Evolutionary conservation across 2,888 invertebrate species (phyloP).

Genomic region (Macrosoma leucophasiata): DNA sequence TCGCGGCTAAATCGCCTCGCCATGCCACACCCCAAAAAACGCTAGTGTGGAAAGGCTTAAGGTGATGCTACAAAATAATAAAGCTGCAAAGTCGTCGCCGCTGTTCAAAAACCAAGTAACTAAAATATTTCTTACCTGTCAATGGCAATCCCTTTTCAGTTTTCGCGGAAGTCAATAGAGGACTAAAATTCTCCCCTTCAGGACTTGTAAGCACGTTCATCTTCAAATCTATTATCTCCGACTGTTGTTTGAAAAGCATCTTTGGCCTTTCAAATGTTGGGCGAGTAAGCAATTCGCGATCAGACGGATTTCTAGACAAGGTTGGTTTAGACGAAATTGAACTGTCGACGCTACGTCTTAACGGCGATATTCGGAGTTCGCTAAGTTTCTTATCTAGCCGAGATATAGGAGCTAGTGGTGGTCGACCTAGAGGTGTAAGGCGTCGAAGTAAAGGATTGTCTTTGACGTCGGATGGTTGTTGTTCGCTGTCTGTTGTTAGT

Average conservation of each 20-base stretch:
- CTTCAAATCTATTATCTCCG: constrained; percentile 66
- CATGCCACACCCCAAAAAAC: too few relatives aligned
- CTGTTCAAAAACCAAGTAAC: too few relatives aligned
- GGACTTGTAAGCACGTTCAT: constrained; percentile 58
- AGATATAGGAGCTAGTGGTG: constrained; percentile 51
- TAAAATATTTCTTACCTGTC: constrained; percentile 48
- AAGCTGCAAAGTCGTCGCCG: too few relatives aligned
- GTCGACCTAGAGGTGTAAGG: constrained; percentile 52
- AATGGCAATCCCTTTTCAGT: constrained; percentile 65
- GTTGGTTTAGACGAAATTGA: constrained; percentile 46
- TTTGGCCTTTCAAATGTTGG: constrained; percentile 56
- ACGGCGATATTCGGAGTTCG: constrained; percentile 56
- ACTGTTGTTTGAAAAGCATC: constrained; percentile 59
- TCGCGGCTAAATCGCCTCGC: too few relatives aligned
- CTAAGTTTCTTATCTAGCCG: constrained; percentile 55
- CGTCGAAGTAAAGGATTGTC: constrained; percentile 44
- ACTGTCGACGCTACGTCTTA: constrained; percentile 54
- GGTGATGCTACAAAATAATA: too few relatives aligned
- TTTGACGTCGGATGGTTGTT: constrained; percentile 52
- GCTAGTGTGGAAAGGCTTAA: too few relatives aligned
- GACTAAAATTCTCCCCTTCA: constrained; percentile 53
- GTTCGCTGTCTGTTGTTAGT: constrained; percentile 62
- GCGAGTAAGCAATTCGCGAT: constrained; percentile 46
- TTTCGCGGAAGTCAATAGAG: constrained; percentile 44
- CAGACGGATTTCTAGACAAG: constrained; percentile 47